Percentiles rank a stretch among this genome's conserved stretches.
These are phyloP conservation scores for Diorhabda carinulata DNA, from an alignment of 1,140 invertebrate genomes.

Conservation along the genomic window DNA sequence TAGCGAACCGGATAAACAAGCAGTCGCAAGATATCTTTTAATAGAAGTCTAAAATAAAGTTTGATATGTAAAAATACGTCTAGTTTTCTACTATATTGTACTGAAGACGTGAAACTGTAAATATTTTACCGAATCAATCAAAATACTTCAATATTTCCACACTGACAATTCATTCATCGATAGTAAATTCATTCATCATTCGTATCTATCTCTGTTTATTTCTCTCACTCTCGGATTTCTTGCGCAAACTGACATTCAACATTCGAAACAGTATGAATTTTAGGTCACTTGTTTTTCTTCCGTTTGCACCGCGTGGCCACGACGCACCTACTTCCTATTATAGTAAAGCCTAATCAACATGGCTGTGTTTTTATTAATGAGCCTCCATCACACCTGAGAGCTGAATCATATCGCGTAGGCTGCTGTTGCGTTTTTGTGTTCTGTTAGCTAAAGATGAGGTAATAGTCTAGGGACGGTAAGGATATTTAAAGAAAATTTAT, in stretches of 20 bases:
- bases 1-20: too few species aligned
- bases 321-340: constrained; percentile 22
- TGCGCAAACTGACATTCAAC: constrained; percentile 15
- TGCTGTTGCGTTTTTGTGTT: constrained; percentile 4
- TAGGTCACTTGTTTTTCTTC: constrained; percentile 25
- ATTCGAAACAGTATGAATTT: constrained; percentile 16
- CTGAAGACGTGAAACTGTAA: too few species aligned
- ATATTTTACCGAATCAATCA: too few species aligned
- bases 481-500: neutral
- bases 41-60: too few species aligned
- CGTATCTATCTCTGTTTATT: constrained; percentile 13
- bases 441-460: constrained; percentile 16
- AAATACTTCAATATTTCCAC: too few species aligned
- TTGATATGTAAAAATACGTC: too few species aligned
- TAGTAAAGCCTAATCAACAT: constrained; percentile 21
- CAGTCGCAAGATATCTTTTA: too few species aligned
- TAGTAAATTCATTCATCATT: constrained; percentile 13
- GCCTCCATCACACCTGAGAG: constrained; percentile 23
- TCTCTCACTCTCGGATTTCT: constrained; percentile 12
- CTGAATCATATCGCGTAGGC: constrained; percentile 22
- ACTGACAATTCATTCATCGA: too few species aligned
- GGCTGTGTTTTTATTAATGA: constrained; percentile 24
- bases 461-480: neutral
- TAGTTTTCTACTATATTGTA: too few species aligned
- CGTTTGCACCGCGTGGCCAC: constrained; percentile 7